These are phyloP conservation scores for Naso thynnoides DNA, from an alignment of 2,797 vertebrate genomes.

Conservation along the genomic window DNA sequence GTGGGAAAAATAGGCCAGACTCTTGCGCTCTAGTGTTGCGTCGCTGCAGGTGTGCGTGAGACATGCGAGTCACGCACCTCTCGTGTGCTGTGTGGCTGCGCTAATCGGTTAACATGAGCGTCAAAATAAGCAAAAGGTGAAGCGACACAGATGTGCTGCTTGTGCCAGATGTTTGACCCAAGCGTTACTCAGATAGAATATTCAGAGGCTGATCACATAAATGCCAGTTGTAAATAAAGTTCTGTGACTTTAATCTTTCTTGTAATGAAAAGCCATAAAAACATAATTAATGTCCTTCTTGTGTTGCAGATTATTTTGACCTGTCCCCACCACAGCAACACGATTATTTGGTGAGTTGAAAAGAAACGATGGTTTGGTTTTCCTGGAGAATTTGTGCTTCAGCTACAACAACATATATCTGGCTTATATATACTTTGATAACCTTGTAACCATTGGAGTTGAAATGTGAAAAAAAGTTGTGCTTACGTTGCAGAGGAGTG, in stretches of 20 bases:
- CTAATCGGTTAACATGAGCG: too few species aligned
- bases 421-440: not conserved
- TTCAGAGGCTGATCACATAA: not conserved
- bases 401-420: not conserved
- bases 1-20: too few species aligned
- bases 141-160: too few species aligned
- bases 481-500: slow-evolving; percentile 65
- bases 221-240: not conserved
- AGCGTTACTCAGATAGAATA: not conserved
- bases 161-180: too few species aligned
- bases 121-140: too few species aligned
- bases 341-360: slow-evolving; percentile 84
- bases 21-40: too few species aligned
- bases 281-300: not conserved
- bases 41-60: too few species aligned
- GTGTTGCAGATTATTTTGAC: slow-evolving; percentile 78
- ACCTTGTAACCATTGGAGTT: not conserved
- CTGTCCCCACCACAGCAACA: slow-evolving; percentile 58
- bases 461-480: slow-evolving; percentile 14
- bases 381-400: not conserved
- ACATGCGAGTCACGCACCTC: too few species aligned
- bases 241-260: not conserved
- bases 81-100: too few species aligned
- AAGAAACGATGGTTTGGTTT: not conserved
- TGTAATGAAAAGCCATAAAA: not conserved